These are phyloP conservation scores for Tiliacea citrago DNA, from an alignment of 2,888 invertebrate genomes.

Conservation along the genomic window DNA sequence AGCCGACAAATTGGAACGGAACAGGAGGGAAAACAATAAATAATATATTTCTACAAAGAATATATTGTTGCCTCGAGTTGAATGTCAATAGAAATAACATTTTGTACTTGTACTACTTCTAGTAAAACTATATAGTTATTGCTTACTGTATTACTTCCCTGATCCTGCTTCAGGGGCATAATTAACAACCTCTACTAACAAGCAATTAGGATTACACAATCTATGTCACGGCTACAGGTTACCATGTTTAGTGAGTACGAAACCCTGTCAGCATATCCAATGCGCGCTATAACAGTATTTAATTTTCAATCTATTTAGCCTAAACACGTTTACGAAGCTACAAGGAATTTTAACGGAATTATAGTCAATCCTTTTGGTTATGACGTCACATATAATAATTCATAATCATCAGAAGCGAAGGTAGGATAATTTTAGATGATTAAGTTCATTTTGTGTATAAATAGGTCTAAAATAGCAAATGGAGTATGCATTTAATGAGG, in stretches of 20 bases:
- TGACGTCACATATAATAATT: constrained; percentile 66
- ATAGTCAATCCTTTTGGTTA: constrained; percentile 64
- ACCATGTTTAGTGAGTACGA: constrained; percentile 46
- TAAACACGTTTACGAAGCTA: constrained; percentile 64
- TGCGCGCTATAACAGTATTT: constrained; percentile 42
- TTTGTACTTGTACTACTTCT: not conserved
- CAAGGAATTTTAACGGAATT: constrained; percentile 61
- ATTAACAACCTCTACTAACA: constrained; percentile 59
- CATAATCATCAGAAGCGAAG: constrained; percentile 50
- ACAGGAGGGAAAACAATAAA: constrained; percentile 35
- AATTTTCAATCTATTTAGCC: constrained; percentile 65
- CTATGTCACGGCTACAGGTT: constrained; percentile 41
- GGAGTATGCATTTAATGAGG: constrained; percentile 20
- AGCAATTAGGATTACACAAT: constrained; percentile 61
- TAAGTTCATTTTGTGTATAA: constrained; percentile 25
- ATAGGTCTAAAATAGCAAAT: constrained; percentile 22
- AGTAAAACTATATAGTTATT: constrained; percentile 6
- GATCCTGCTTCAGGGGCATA: constrained; percentile 36
- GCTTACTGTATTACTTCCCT: not conserved
- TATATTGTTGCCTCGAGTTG: constrained; percentile 20
- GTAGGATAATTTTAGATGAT: constrained; percentile 44
- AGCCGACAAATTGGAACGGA: constrained; percentile 39
- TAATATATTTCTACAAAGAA: constrained; percentile 42
- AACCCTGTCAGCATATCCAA: constrained; percentile 52
- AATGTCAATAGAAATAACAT: constrained; percentile 34